Percentiles rank a stretch among this genome's conserved stretches.
phyloP scores from a whole-genome alignment of 2,888 invertebrate species.

The Papilio gigon region DNA sequence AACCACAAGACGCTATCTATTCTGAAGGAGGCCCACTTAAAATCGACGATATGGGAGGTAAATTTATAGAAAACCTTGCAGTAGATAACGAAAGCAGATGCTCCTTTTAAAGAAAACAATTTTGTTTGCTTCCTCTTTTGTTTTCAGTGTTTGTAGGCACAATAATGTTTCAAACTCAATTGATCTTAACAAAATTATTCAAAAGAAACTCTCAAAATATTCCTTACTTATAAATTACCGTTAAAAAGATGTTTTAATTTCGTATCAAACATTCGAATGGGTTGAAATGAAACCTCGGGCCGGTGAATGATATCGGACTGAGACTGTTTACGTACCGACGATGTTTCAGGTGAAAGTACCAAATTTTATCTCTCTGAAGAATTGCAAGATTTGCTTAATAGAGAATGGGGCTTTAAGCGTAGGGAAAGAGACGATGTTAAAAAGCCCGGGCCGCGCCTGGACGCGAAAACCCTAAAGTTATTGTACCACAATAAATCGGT shows the following conservation, averaged over 20 bases:
- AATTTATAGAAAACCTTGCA: constrained; percentile 45
- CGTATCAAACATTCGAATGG: constrained; percentile 24
- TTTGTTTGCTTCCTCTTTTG: constrained; percentile 62
- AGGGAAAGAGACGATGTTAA: constrained; percentile 95
- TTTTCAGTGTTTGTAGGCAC: constrained; percentile 44
- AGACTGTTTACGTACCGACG: constrained; percentile 69
- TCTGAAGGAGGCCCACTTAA: constrained; percentile 76
- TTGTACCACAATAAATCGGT: constrained; percentile 78
- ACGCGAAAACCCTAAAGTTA: constrained; percentile 84
- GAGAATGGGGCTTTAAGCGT: constrained; percentile 91
- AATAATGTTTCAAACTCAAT: constrained; percentile 24
- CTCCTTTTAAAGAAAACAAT: constrained; percentile 44
- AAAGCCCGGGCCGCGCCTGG: constrained; percentile 94
- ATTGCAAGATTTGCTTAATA: constrained; percentile 84
- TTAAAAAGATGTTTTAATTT: constrained; percentile 16
- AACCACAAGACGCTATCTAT: constrained; percentile 66
- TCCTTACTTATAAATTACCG: constrained; percentile 9
- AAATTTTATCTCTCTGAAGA: constrained; percentile 76
- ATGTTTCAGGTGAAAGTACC: constrained; percentile 81
- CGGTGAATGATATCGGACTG: constrained; percentile 55
- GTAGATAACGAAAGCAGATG: constrained; percentile 19
- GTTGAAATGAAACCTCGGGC: constrained; percentile 44
- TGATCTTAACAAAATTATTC: not conserved
- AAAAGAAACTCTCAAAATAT: not conserved
- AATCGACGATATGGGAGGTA: constrained; percentile 70